These are phyloP conservation scores for Vicugna pacos DNA, from an alignment of 2,113 vertebrate genomes.

Conservation along the genomic window DNA sequence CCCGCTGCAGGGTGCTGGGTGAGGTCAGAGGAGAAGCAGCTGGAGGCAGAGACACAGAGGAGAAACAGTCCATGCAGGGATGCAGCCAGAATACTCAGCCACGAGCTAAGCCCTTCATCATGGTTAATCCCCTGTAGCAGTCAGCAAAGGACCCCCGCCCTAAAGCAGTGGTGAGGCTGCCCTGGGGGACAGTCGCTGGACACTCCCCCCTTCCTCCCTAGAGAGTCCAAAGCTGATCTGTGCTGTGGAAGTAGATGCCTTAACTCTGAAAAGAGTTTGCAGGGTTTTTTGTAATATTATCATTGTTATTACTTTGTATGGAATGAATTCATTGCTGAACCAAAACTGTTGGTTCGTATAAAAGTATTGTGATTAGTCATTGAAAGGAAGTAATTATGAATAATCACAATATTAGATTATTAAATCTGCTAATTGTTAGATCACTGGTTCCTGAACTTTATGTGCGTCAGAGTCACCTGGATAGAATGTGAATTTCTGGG, in stretches of 20 bases:
- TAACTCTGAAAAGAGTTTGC: background rate
- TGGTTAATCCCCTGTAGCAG: rapidly evolving
- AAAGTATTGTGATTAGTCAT: background rate
- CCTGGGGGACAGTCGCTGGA: too few relatives aligned
- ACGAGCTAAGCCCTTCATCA: background rate
- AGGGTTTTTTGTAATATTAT: background rate
- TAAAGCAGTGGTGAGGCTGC: too few relatives aligned
- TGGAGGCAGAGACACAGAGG: background rate
- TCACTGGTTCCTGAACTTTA: background rate
- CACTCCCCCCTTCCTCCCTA: too few relatives aligned
- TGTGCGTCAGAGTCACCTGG: background rate
- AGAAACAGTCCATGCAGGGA: background rate
- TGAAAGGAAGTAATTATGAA: background rate
- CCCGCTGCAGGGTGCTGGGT: rapidly evolving
- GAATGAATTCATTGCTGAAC: background rate
- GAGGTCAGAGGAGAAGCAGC: background rate
- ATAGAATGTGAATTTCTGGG: background rate
- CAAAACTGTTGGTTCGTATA: background rate
- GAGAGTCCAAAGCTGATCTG: background rate
- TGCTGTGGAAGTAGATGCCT: background rate
- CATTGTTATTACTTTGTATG: background rate
- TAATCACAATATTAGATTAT: background rate
- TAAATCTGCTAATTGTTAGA: background rate
- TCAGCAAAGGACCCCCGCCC: background rate
- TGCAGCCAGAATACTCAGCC: background rate